A percentile compares a stretch with the other conserved stretches of the same genome.
Evolutionary conservation across 2,888 invertebrate species (phyloP).

Genomic region (Clanis bilineata): DNA sequence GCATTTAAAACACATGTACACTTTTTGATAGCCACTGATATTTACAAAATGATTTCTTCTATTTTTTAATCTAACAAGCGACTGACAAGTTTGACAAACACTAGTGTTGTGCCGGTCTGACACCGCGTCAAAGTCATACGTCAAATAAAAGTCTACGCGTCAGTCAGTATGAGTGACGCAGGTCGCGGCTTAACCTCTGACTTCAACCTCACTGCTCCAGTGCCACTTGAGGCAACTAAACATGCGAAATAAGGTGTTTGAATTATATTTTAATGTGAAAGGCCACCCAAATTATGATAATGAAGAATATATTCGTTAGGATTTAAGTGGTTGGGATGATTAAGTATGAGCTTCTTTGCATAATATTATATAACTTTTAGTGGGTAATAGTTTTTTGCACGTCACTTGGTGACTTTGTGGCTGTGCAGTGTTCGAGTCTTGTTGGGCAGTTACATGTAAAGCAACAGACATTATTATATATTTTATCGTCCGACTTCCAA

Average conservation of each 20-base stretch:
- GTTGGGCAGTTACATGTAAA: too few relatives aligned
- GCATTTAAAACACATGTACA: not conserved
- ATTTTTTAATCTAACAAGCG: not conserved
- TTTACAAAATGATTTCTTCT: not conserved
- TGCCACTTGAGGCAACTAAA: slow-evolving; percentile 3
- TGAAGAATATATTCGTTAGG: not conserved
- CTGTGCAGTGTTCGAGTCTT: too few relatives aligned
- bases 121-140: slow-evolving; percentile 34
- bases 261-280: not conserved
- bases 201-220: slow-evolving; percentile 23
- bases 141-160: slow-evolving; percentile 38
- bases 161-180: slow-evolving; percentile 28
- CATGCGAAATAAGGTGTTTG: slow-evolving; percentile 5
- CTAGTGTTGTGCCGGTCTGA: slow-evolving; percentile 26
- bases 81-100: not conserved
- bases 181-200: slow-evolving; percentile 26
- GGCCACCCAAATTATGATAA: not conserved
- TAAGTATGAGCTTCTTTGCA: too few relatives aligned
- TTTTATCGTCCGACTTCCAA: too few relatives aligned
- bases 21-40: not conserved
- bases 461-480: too few relatives aligned
- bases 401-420: too few relatives aligned
- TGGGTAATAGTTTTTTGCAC: too few relatives aligned
- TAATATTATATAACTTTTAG: too few relatives aligned
- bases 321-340: too few relatives aligned